phyloP scores from a whole-genome alignment of 92 coral and sea anemone species.

The Epizoanthus fatuus region DNA sequence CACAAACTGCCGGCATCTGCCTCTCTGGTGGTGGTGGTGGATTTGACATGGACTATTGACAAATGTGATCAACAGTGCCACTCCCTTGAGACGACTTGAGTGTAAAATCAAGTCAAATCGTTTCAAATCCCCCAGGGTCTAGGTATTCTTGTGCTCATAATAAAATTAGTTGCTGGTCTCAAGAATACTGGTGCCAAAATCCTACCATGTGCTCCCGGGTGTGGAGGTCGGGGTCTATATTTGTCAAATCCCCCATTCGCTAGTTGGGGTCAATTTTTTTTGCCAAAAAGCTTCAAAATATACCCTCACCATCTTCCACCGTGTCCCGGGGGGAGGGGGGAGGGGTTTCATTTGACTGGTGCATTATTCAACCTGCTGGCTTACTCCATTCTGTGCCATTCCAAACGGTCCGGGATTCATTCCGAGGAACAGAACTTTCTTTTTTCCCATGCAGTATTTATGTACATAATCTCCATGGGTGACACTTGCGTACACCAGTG shows the following conservation, averaged over 20 bases:
- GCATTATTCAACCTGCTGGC: neutral
- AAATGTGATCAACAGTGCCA: no score
- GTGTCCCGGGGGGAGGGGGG: neutral
- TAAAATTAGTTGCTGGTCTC: no score
- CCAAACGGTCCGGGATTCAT: conserved; percentile 97
- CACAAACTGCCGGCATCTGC: no score
- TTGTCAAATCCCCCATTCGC: neutral
- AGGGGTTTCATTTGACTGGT: neutral
- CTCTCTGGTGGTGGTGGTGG: no score
- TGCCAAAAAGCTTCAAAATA: neutral
- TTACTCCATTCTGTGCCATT: conserved; percentile 96
- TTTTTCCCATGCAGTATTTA: conserved; percentile 75
- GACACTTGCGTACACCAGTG: conserved; percentile 75
- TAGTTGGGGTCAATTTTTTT: neutral
- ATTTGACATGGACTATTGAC: no score
- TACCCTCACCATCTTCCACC: neutral
- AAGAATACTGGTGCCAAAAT: neutral
- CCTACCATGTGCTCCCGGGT: no score
- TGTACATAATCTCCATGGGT: conserved; percentile 70
- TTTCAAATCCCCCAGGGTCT: no score
- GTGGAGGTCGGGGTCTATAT: neutral
- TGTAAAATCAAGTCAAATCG: no score
- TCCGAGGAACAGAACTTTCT: conserved; percentile 85
- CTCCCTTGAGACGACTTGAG: no score
- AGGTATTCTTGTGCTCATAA: no score